Conservation (phyloP, 2,797 vertebrate species). For the Diceros bicornis region DNA sequence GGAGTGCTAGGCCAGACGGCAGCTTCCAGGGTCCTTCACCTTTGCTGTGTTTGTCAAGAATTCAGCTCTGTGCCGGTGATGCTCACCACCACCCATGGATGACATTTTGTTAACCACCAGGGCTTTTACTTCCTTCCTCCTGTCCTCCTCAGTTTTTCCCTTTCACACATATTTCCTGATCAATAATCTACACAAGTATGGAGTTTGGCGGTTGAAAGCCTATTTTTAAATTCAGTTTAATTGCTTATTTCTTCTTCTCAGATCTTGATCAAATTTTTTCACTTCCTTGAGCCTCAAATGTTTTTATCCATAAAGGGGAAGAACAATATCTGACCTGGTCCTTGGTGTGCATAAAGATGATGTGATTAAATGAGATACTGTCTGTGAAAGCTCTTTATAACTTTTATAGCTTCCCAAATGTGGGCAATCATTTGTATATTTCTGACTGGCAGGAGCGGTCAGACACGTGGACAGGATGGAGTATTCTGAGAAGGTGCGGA, state of each 20-base stretch:
- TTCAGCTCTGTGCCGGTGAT: no score
- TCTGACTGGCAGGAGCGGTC: background rate
- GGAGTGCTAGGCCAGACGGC: fast-evolving
- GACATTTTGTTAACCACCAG: background rate
- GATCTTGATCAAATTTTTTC: background rate
- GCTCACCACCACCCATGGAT: fast-evolving
- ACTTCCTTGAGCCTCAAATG: background rate
- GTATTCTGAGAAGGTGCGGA: background rate
- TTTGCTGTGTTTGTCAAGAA: background rate
- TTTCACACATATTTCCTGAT: background rate
- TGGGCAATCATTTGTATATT: fast-evolving
- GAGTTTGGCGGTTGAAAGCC: background rate
- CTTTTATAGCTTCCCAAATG: no score
- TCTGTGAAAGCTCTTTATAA: background rate
- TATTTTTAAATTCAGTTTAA: background rate
- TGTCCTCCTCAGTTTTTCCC: background rate
- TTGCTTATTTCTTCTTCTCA: background rate
- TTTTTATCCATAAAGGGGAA: background rate
- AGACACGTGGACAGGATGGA: fast-evolving
- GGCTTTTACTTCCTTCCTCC: background rate
- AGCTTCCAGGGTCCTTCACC: fast-evolving
- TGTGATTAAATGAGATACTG: background rate
- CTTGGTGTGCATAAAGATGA: fast-evolving
- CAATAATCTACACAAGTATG: fast-evolving
- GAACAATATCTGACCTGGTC: background rate